Evolutionary conservation across 2,797 vertebrate species (phyloP), one percentile per base, ranked within the genome.

Genomic region (Rhinogobio ventralis): DNA sequence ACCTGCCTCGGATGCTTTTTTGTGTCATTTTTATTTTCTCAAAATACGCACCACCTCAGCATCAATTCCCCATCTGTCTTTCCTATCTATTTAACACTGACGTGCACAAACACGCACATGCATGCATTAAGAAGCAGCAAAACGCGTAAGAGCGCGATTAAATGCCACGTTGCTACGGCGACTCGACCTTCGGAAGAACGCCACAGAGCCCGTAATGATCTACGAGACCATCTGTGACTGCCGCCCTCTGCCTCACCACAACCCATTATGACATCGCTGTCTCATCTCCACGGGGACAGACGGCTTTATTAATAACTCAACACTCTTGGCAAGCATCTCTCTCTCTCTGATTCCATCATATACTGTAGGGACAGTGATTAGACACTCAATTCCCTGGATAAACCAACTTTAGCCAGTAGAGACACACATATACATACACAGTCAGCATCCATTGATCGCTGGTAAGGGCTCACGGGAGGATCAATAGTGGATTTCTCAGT

Each of bases 211-310:
- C 69, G 45, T 89, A 87, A 86, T 88, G 83, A 86, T 86, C 86
- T 82, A 79, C 81, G 73, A 62, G 74, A 77, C 93, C 94, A 94
- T 94, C 93, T 94, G 92, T 79, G 89, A 88, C 89, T 88, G 73
- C 86, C 30, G 42, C 87, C 89, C 91, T 92, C 90, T 89, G 86
- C 90, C 84, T 89, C 91, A 92, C 90, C 87, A 86, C 79, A 42
- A 87, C 85, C 90, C 87, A 85, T 91, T 85, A 91, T 84, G 81
- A 89, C 84, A 82, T 82, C 88, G 86, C 85, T 79, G 81, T 53
- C 83, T 89, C 69, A 66, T 90, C 86, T 87, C 87, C 17, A 20
- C 69, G 14, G 72, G 62, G 90, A 85, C 90, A 91, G 90, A 88
- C 62, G 83, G 85, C 86, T 84, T 87, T 91, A 91, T 91, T 91